Percentiles rank a stretch among this genome's conserved stretches.
phyloP scores from a whole-genome alignment of 2,113 vertebrate genomes.

The Orientallactaga bullata region DNA sequence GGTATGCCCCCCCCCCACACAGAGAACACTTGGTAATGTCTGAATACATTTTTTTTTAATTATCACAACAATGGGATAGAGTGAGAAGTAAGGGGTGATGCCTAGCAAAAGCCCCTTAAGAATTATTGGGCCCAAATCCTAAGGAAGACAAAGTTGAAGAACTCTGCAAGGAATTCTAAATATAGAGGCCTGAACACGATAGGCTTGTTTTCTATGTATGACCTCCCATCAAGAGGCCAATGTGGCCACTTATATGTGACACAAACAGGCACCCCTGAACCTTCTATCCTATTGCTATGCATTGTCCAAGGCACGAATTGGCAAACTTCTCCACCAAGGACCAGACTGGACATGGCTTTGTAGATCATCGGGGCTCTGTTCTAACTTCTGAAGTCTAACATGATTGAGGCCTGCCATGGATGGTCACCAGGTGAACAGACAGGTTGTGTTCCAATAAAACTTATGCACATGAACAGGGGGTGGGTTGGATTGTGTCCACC shows the following conservation, averaged over 20 bases:
- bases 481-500: not conserved
- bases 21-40: not conserved
- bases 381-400: not conserved
- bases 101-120: not conserved
- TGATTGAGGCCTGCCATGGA: not conserved
- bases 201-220: not conserved
- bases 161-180: not conserved
- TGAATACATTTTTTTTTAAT: not conserved
- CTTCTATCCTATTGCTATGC: not conserved
- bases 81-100: not conserved
- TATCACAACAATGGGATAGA: not conserved
- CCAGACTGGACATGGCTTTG: not conserved
- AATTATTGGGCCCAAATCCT: not conserved
- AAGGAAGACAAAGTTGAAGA: not conserved
- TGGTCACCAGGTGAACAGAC: not conserved
- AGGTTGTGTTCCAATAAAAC: not conserved
- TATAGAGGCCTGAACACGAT: not conserved
- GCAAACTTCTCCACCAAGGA: not conserved
- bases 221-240: not conserved
- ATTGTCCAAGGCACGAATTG: not conserved
- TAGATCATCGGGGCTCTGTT: fast-evolving
- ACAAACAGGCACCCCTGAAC: not conserved
- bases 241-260: not conserved
- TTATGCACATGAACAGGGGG: not conserved
- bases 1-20: not conserved